Base-by-base conservation (phyloP, 2,797 vertebrate genomes). In the Xiphorhynchus erythropygius region DNA sequence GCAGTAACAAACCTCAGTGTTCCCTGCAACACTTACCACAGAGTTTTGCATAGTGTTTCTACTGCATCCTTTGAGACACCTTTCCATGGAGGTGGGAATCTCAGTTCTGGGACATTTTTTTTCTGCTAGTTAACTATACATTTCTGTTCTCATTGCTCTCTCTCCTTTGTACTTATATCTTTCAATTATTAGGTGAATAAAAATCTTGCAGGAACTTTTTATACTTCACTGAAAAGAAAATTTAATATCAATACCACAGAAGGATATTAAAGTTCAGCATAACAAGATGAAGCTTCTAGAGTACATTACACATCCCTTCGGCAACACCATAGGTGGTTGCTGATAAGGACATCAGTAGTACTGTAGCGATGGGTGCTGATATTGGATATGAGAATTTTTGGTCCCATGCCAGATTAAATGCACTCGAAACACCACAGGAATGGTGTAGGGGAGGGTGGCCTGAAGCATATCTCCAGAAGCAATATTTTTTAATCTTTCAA, bases 261-360 rank as follows among this genome's bases (percentile, higher is more conserved):
- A 87, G 21, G 23, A 46, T 63, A 90, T 63, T 52, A 71, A 39
- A 59, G 57, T 57, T 91, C 55, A 60, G 47, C 75, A 69, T 53
- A 88, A 87, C 41, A 86, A 52, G 47, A 50, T 91, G 62, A 83
- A 89, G 18, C 23, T 89, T 92, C 46, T 25, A 65, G 8, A 70
- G 13, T 23, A 83, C 1, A 1, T 71, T 46, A 62, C 24, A 39
- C 4, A 35, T 47, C 7, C 52, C 30, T 35, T 64, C 21, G 49
- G 68, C 33, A 83, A 32, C 30, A 74, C 73, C 32, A 44, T 42
- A 46, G 56, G 49, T 10, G 7, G 21, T n/a, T 89, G 82, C 49
- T 85, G 57, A 5, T 53, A 80, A 82, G 35, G 75, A 42, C 56
- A 89, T 56, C 64, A 77, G 25, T 49, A 27, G 28, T 55, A 67